Conservation (phyloP, 2,797 vertebrate species). For the Hafferia zeledoni region DNA sequence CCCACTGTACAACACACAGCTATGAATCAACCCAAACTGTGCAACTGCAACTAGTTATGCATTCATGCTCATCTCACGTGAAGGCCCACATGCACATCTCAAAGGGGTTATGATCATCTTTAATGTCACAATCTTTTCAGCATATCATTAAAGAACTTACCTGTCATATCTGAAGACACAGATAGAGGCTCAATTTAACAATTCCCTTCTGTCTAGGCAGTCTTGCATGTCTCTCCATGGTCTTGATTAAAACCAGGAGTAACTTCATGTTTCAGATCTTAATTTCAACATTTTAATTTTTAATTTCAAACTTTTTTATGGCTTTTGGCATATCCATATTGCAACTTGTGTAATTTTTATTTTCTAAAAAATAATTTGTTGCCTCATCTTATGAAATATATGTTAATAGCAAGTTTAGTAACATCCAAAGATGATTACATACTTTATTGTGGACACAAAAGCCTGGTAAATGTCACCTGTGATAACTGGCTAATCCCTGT, state of each 20-base stretch:
- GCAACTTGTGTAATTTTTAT: neutral
- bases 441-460: neutral
- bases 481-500: neutral
- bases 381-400: neutral
- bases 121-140: neutral
- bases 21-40: neutral
- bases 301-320: neutral
- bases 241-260: neutral
- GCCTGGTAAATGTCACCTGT: neutral
- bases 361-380: neutral
- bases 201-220: neutral
- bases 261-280: neutral
- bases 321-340: neutral
- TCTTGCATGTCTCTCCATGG: neutral
- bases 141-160: neutral
- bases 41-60: neutral
- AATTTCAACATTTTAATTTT: neutral
- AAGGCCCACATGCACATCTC: neutral
- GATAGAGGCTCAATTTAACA: neutral
- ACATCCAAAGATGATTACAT: neutral
- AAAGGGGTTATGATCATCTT: neutral
- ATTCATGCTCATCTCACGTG: neutral
- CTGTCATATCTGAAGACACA: neutral
- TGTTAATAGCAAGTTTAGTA: neutral
- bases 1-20: neutral